Base-by-base conservation (phyloP, 2,888 invertebrate genomes). In the Keiferia lycopersicella region DNA sequence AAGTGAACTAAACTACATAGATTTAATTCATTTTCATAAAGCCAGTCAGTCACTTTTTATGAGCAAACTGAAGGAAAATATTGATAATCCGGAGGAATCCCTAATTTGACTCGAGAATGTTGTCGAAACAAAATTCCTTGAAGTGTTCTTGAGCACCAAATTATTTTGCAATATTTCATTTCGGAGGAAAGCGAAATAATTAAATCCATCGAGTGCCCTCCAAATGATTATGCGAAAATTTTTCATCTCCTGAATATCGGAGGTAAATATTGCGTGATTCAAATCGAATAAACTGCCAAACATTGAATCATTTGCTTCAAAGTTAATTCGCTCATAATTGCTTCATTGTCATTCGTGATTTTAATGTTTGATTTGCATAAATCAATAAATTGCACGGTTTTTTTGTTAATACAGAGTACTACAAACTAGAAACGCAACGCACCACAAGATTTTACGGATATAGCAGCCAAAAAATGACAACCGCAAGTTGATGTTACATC, bases 81-180 rank as follows among this genome's bases (percentile, higher is more conserved):
- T 51, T 18, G 58, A 58, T 58, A 38, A 58, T 11, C 38, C 39
- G 0, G 18, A 58, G 22, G 7, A 20, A 10, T 53, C 26, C 20
- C 53, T 26, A 53, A 53, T 26, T 53, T 53, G 30, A 18, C 18
- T 30, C 56, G n/a, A 12, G 60, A 64, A 64, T 51, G 50, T 64
- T 50, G 26, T 58, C 18, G 51, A 38, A 39, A 22, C 38, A 38
- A 51, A 39, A 39, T 51, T 38, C 39, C 26, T 38, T 34, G 20
- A 22, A 63, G 41, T 63, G 56, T 58, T 58, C 59, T 51, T 22
- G 16, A 38, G 51, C 34, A 60, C 51, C 64, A 64, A 64, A 64
- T 64, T 64, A 64, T 51, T n/a, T n/a, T n/a, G n/a, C n/a, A 64
- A 59, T 64, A 60, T 60, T 51, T 64, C 51, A 60, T 59, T 59